Evolutionary conservation across 2,888 invertebrate genomes (phyloP).

Genomic region (Cheilosia soror): DNA sequence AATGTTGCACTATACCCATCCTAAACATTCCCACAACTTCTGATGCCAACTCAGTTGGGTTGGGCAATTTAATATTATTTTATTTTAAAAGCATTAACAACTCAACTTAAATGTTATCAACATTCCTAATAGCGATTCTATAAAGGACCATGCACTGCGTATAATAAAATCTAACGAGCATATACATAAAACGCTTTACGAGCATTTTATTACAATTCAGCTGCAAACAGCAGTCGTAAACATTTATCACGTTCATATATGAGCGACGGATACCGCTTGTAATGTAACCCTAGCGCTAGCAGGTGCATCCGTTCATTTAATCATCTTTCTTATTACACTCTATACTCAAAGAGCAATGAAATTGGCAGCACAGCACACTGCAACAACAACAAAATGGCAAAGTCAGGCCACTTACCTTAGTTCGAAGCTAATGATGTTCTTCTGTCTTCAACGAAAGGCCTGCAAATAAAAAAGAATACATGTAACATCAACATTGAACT

Average conservation of each 20-base stretch:
- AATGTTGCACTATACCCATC: no score
- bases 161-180: background rate
- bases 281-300: conserved; percentile 10
- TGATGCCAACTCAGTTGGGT: no score
- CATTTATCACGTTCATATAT: conserved; percentile 1
- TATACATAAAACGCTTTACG: background rate
- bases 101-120: background rate
- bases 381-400: background rate
- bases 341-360: background rate
- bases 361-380: background rate
- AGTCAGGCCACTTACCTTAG: conserved; percentile 9
- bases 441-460: background rate
- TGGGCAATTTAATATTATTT: background rate
- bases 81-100: background rate
- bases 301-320: conserved; percentile 11
- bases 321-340: background rate
- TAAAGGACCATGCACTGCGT: background rate
- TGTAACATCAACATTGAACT: background rate
- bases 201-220: conserved; percentile 5
- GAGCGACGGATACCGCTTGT: background rate
- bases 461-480: background rate
- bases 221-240: conserved; percentile 6
- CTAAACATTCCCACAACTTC: no score
- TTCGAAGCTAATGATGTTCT: conserved; percentile 7
- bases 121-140: background rate